Base-by-base conservation (phyloP, 2,797 vertebrate species). In the Pterois miles region DNA sequence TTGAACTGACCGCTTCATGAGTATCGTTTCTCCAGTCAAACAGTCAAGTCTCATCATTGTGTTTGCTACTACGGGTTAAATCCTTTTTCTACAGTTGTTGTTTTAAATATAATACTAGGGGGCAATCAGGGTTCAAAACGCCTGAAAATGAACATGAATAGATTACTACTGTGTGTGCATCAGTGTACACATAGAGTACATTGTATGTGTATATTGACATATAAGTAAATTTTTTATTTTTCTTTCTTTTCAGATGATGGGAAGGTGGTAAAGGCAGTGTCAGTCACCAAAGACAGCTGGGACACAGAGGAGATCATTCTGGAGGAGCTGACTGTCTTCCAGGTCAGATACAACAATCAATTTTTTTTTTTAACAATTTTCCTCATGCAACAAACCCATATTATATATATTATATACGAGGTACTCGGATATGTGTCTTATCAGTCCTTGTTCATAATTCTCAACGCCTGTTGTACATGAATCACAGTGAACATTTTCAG, bases 211-310 rank as follows among this genome's bases (percentile, higher is more conserved):
- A 8, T 48, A 9, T 8, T 29, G 3, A 38, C 2, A 1, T 18
- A 0, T 43, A 20, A 1, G 2, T 71, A 29, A 36, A 43, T 46
- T n/a, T 16, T 62, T 14, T 40, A 9, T 50, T 4, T 77, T 27
- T 53, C 23, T 1, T 38, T 25, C 59, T 6, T 36, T 54, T 9
- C 90, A 96, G 96, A 96, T 36, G 92, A 95, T 2, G 95, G 96
- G 52, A 94, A 89, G 87, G 85, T 97, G 62, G 84, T 97, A 87
- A 97, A 97, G 78, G 93, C 91, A 0, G 93, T 94, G 29, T 94
- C 95, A 0, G 83, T 95, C 1, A 8, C 82, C 0, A 91, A 86
- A 65, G 71, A 52, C 80, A 89, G 88, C 85, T 78, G 14, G 5
- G 79, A 86, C 46, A 79, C 64, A 0, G 95, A 96, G 86, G 94